A percentile compares a stretch with the other conserved stretches of the same genome.
Conservation (phyloP, 2,797 vertebrate genomes). For the Catostomus latipinnis region DNA sequence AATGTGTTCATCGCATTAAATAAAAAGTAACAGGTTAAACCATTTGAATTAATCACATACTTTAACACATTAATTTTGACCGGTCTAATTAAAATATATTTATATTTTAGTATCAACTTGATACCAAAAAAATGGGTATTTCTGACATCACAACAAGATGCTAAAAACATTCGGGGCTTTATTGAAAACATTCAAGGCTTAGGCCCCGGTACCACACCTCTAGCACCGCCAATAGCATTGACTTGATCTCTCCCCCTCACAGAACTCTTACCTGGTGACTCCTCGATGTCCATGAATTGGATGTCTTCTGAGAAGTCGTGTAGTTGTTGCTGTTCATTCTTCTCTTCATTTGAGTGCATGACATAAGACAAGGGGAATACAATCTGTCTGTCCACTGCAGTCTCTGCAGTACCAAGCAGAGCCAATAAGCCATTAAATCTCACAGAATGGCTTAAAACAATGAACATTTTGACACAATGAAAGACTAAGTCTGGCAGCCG, state of each 20-base stretch:
- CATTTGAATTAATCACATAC: too few species aligned
- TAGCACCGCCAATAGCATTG: neutral
- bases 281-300: conserved; percentile 97
- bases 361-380: conserved; percentile 91
- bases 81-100: too few species aligned
- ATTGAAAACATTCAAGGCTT: too few species aligned
- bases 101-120: too few species aligned
- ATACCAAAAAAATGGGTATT: too few species aligned
- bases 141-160: too few species aligned
- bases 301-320: conserved; percentile 93
- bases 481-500: neutral
- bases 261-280: conserved; percentile 82
- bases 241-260: neutral
- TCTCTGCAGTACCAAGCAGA: conserved; percentile 76
- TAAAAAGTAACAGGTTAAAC: too few species aligned
- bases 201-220: too few species aligned
- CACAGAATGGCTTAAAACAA: neutral
- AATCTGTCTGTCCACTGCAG: conserved; percentile 95
- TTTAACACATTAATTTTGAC: too few species aligned
- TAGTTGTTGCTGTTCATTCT: conserved; percentile 88
- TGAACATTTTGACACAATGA: neutral
- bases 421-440: neutral
- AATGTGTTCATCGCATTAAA: too few species aligned
- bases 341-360: conserved; percentile 89
- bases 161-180: too few species aligned